Evolutionary conservation across 2,797 vertebrate species (phyloP).

Genomic region (Varecia variegata): DNA sequence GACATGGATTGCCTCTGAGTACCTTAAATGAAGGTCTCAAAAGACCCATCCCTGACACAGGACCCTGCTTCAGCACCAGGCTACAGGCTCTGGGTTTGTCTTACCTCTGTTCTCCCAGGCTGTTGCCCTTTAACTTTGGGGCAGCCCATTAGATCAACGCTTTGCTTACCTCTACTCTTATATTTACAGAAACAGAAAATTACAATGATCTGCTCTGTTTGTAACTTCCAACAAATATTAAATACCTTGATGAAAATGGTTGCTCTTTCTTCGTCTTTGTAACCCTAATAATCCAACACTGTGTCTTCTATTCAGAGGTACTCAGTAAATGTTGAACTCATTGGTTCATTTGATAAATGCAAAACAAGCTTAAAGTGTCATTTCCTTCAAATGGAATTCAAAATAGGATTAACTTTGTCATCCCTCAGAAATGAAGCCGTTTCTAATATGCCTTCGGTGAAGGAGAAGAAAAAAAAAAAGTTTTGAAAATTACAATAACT

Average conservation of each 20-base stretch:
- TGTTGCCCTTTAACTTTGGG: background rate
- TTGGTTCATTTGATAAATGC: constrained; percentile 73
- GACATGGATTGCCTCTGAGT: background rate
- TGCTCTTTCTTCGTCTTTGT: background rate
- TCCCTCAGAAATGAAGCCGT: constrained; percentile 80
- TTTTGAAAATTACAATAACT: constrained; percentile 78
- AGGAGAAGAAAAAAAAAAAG: constrained; percentile 68
- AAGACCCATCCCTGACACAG: background rate
- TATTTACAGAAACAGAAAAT: background rate
- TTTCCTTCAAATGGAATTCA: constrained; percentile 73
- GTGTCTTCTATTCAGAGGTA: background rate
- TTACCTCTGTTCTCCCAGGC: background rate
- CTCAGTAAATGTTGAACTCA: constrained; percentile 40
- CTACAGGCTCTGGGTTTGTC: background rate
- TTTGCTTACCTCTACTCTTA: background rate
- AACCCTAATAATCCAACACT: background rate
- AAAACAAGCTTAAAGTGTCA: constrained; percentile 72
- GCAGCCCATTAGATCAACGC: accelerated
- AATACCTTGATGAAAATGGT: background rate
- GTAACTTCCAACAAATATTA: background rate
- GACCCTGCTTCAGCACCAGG: background rate
- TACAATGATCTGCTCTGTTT: background rate
- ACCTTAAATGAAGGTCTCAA: background rate
- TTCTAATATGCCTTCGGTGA: constrained; percentile 77
- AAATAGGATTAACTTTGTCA: constrained; percentile 83